phyloP scores from a whole-genome alignment of 2,797 vertebrate genomes.

The Sciurus carolinensis region DNA sequence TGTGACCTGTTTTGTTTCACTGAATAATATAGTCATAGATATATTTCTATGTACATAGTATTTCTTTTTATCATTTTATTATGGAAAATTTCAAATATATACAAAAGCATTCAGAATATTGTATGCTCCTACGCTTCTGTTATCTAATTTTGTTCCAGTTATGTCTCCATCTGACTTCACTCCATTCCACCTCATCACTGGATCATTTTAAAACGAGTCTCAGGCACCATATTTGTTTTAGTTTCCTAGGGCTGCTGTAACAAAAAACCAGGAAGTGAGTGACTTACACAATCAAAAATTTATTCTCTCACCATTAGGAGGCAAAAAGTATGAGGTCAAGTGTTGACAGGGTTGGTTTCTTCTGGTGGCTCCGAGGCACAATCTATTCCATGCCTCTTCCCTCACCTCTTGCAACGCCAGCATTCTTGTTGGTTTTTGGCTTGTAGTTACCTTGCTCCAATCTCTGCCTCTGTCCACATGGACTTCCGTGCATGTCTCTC shows the following conservation, averaged over 20 bases:
- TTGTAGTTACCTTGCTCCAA: neutral
- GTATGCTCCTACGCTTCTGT: neutral
- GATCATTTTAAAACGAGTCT: conserved; percentile 31
- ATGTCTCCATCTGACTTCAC: neutral
- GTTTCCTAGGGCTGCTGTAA: neutral
- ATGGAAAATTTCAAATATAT: conserved; percentile 7
- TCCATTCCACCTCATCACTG: neutral
- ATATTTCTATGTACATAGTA: neutral
- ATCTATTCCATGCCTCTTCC: neutral
- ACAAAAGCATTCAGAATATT: neutral
- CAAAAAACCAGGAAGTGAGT: neutral
- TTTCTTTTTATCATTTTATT: conserved; percentile 41
- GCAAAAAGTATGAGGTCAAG: neutral
- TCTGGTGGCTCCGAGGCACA: neutral
- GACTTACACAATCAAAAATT: neutral
- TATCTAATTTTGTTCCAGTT: conserved; percentile 25
- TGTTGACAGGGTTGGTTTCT: neutral
- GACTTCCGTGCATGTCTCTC: neutral
- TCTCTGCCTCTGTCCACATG: neutral
- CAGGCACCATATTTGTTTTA: neutral
- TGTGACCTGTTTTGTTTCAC: neutral
- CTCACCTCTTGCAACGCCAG: neutral
- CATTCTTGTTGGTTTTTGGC: neutral
- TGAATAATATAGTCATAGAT: neutral
- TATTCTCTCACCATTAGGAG: conserved; percentile 11